Percentiles rank a stretch among this genome's conserved stretches.
Conservation (phyloP, 2,888 invertebrate species). For the Nycteola revayana region DNA sequence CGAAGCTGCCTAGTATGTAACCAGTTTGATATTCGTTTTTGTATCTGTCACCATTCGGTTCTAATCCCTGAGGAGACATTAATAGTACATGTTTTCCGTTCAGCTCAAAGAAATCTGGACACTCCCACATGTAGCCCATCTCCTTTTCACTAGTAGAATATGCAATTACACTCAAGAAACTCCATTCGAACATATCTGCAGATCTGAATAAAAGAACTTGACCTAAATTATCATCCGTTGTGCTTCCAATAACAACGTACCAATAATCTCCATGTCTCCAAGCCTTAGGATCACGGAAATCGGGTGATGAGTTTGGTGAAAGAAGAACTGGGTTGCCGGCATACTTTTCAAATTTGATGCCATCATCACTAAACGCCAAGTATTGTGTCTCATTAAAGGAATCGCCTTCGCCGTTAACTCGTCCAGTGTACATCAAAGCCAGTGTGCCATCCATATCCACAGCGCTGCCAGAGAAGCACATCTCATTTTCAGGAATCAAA, state of each 20-base stretch:
- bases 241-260: constrained; percentile 70
- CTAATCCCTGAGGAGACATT: constrained; percentile 70
- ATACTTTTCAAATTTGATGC: constrained; percentile 63
- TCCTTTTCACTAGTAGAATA: constrained; percentile 53
- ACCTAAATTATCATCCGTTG: constrained; percentile 55
- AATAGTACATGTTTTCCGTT: constrained; percentile 65
- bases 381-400: constrained; percentile 62
- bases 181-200: constrained; percentile 59
- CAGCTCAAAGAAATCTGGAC: constrained; percentile 76
- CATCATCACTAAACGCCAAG: constrained; percentile 64
- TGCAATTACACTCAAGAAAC: constrained; percentile 57
- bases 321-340: constrained; percentile 65
- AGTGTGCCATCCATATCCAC: constrained; percentile 56
- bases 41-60: constrained; percentile 62
- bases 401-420: constrained; percentile 44
- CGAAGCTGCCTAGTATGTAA: constrained; percentile 68
- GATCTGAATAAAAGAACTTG: constrained; percentile 68
- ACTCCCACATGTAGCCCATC: constrained; percentile 77
- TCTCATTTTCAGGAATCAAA: constrained; percentile 65
- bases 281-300: constrained; percentile 77
- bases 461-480: constrained; percentile 75
- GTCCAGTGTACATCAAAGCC: constrained; percentile 68
- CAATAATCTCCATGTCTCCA: constrained; percentile 66
- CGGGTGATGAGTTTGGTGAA: constrained; percentile 56
- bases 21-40: constrained; percentile 66